phyloP scores from a whole-genome alignment of 2,797 vertebrate species.

The Coregonus ussuriensis region DNA sequence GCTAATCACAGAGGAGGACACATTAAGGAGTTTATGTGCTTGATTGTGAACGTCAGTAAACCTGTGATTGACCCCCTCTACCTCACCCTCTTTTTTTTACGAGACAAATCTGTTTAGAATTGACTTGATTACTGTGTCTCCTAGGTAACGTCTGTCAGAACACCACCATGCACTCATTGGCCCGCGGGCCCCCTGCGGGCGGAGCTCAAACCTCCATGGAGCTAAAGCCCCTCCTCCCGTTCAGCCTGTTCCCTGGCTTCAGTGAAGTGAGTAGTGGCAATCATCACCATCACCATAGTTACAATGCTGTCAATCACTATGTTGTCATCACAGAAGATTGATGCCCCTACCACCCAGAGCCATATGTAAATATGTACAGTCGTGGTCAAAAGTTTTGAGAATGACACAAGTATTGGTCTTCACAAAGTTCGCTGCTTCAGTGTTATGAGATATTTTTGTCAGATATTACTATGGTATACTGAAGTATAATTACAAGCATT shows the following conservation, averaged over 20 bases:
- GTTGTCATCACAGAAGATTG: no score
- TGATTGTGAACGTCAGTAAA: background rate
- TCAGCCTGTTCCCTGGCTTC: conserved; percentile 88
- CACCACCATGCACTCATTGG: conserved; percentile 79
- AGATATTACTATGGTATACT: no score
- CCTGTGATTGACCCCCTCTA: no score
- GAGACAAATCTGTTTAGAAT: no score
- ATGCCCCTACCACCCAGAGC: no score
- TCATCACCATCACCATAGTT: conserved; percentile 25
- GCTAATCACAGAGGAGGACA: conserved; percentile 21
- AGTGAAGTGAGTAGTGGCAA: conserved; percentile 82
- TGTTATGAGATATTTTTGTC: no score
- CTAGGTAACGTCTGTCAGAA: conserved; percentile 88
- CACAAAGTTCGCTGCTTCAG: no score
- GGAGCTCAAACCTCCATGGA: conserved; percentile 81
- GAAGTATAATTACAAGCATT: no score
- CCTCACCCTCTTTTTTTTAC: no score
- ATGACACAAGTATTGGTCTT: no score
- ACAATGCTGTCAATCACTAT: conserved; percentile 9
- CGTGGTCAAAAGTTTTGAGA: no score
- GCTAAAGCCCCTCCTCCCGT: conserved; percentile 84
- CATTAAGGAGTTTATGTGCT: conserved; percentile 12
- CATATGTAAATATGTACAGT: no score
- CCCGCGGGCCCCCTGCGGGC: conserved; percentile 75
- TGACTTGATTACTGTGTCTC: conserved; percentile 34